These are phyloP conservation scores for Cygnus buccinator DNA, from an alignment of 2,113 vertebrate species.

Conservation along the genomic window DNA sequence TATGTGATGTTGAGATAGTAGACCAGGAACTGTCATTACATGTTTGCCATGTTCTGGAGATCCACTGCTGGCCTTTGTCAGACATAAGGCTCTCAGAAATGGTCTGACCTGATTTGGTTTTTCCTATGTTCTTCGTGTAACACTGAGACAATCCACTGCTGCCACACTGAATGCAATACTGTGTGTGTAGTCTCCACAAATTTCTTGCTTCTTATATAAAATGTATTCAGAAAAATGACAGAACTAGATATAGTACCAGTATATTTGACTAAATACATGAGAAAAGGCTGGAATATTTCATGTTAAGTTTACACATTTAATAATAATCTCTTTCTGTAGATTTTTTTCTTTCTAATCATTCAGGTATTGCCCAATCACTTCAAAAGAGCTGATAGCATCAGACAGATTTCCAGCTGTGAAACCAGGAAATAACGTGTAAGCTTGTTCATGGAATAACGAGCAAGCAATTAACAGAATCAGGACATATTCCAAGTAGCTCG, in stretches of 20 bases:
- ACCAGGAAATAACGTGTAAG: constrained; percentile 4
- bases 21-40: neutral
- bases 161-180: neutral
- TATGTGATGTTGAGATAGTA: neutral
- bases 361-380: neutral
- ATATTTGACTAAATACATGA: neutral
- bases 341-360: neutral
- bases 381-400: neutral
- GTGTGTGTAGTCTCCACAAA: neutral
- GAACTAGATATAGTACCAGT: neutral
- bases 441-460: neutral
- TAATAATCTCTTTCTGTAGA: neutral
- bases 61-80: neutral
- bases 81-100: neutral
- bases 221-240: neutral
- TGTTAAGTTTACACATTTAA: neutral
- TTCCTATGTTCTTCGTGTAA: neutral
- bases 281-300: neutral
- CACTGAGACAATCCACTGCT: neutral
- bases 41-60: neutral
- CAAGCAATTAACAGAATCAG: constrained; percentile 41
- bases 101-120: neutral
- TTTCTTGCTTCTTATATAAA: neutral
- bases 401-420: constrained; percentile 18
- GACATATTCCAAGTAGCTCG: neutral